Percentiles rank a stretch among this genome's conserved stretches.
Evolutionary conservation across 92 coral and sea anemone species (phyloP).

Genomic region (Plumapathes pennacea): DNA sequence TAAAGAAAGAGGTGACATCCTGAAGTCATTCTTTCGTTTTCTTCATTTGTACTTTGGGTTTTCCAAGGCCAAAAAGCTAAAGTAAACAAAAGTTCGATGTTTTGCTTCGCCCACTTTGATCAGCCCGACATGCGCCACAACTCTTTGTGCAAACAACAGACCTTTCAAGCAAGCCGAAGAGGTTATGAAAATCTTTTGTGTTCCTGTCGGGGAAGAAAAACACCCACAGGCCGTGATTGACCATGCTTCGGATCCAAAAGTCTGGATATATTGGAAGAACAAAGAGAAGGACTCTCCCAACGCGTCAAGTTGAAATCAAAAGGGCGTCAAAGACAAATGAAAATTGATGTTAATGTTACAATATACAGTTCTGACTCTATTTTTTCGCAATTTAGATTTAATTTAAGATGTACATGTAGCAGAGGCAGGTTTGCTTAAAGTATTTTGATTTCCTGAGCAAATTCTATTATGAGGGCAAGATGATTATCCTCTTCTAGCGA

Average conservation of each 20-base stretch:
- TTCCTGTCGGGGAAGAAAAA: too few relatives aligned
- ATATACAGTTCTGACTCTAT: slow-evolving; percentile 31
- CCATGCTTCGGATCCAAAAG: too few relatives aligned
- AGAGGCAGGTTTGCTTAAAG: slow-evolving; percentile 10
- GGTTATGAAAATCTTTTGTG: too few relatives aligned
- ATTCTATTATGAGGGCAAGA: slow-evolving; percentile 8
- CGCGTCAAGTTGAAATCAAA: slow-evolving; percentile 3
- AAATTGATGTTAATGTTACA: slow-evolving; percentile 35
- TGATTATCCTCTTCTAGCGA: slow-evolving; percentile 8
- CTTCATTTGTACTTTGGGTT: slow-evolving; percentile 9
- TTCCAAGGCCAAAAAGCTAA: slow-evolving; percentile 4
- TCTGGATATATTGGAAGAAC: too few relatives aligned
- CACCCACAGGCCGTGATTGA: too few relatives aligned
- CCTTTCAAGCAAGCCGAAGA: too few relatives aligned
- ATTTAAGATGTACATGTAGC: slow-evolving; percentile 56
- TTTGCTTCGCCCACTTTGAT: slow-evolving; percentile 42
- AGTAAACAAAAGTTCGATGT: slow-evolving; percentile 25
- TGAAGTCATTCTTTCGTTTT: too few relatives aligned
- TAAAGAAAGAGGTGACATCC: too few relatives aligned
- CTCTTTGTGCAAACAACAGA: too few relatives aligned
- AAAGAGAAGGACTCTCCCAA: too few relatives aligned
- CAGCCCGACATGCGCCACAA: slow-evolving; percentile 46
- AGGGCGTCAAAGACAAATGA: slow-evolving; percentile 41
- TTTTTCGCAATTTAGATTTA: slow-evolving; percentile 63
- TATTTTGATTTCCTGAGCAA: slow-evolving; percentile 38